Percentiles rank a stretch among this genome's conserved stretches.
These are phyloP conservation scores for Odontophorus gujanensis DNA, from an alignment of 2,113 vertebrate species.

Conservation along the genomic window DNA sequence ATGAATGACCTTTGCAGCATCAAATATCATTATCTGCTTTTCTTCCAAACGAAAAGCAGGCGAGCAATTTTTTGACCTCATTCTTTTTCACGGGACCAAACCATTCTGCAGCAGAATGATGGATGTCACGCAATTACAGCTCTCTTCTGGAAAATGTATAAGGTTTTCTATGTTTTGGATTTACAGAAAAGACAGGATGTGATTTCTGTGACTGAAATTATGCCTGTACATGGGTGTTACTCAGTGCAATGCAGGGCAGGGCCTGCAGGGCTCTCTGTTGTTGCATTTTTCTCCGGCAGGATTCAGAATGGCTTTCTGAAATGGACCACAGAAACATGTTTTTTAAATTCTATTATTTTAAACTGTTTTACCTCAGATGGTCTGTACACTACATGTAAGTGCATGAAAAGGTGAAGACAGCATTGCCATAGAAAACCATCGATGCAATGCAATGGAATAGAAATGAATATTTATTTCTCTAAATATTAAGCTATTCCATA, in stretches of 20 bases:
- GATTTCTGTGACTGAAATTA: background rate
- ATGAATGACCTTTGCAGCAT: background rate
- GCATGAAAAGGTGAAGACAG: background rate
- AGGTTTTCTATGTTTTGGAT: background rate
- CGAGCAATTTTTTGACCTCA: background rate
- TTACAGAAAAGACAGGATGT: background rate
- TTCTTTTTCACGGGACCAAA: conserved; percentile 11
- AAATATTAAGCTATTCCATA: conserved; percentile 3
- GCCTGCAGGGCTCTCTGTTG: conserved; percentile 59
- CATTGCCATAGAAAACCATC: background rate
- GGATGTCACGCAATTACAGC: background rate
- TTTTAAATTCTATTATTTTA: background rate
- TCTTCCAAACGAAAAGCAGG: background rate
- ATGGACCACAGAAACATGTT: background rate
- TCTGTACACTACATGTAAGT: background rate
- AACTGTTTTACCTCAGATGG: background rate
- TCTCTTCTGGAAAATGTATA: background rate
- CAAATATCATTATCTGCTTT: background rate
- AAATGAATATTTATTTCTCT: background rate
- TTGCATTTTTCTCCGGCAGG: conserved; percentile 37
- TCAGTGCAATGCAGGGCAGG: background rate
- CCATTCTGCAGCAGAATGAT: background rate
- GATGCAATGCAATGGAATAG: background rate
- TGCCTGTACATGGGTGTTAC: fast-evolving
- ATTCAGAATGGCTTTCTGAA: background rate